Percentiles rank a stretch among this genome's conserved stretches.
Evolutionary conservation across 2,113 vertebrate genomes (phyloP).

Genomic region (Psophia crepitans): DNA sequence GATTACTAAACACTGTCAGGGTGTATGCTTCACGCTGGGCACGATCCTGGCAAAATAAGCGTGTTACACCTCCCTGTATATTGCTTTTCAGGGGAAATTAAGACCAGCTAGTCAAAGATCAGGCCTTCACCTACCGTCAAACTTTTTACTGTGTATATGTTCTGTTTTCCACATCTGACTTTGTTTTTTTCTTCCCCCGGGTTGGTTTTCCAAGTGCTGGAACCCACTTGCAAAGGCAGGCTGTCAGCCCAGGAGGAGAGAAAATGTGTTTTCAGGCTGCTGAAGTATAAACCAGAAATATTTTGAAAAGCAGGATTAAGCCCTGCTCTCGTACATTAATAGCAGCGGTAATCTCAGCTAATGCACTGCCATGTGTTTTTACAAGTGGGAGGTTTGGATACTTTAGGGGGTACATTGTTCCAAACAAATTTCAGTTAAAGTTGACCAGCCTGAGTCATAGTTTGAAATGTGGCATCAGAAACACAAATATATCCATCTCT

Average conservation of each 20-base stretch:
- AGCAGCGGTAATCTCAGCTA: not conserved
- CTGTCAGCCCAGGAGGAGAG: not conserved
- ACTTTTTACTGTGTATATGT: rapidly evolving
- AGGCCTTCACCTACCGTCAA: not conserved
- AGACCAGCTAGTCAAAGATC: not conserved
- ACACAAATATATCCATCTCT: not conserved
- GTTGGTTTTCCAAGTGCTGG: not conserved
- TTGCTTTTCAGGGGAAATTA: not conserved
- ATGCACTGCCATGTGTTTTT: not conserved
- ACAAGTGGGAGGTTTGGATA: not conserved
- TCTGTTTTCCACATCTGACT: not conserved
- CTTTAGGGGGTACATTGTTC: not conserved
- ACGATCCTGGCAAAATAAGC: not conserved
- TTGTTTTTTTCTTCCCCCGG: not conserved
- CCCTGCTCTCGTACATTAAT: not conserved
- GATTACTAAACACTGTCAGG: not conserved
- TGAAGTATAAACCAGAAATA: not conserved
- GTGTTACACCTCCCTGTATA: not conserved
- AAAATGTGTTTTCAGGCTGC: not conserved
- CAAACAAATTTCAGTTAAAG: not conserved
- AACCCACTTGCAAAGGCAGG: not conserved
- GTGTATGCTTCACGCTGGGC: not conserved
- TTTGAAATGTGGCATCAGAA: not conserved
- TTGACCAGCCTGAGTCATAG: not conserved
- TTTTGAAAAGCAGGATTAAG: not conserved